Conservation (phyloP, 2,797 vertebrate species). For the Sarcophilus harrisii region DNA sequence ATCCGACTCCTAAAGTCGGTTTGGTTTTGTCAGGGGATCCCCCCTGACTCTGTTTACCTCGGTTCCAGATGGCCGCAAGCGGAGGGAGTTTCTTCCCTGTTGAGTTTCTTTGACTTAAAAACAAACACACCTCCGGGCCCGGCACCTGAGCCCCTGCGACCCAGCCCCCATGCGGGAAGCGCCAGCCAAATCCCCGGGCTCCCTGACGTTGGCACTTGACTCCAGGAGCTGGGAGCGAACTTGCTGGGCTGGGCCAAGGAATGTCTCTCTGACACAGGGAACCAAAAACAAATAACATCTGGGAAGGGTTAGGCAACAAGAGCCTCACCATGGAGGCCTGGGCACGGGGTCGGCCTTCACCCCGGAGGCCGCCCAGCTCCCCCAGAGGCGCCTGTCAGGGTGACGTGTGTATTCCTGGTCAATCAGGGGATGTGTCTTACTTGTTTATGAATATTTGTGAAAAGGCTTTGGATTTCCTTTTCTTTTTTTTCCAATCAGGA, state of each 20-base stretch:
- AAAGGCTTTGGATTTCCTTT: neutral
- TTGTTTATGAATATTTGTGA: neutral
- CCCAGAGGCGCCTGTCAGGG: neutral
- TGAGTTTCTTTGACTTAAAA: neutral
- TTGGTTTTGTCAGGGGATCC: neutral
- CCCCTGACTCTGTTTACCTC: neutral
- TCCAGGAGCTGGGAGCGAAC: neutral
- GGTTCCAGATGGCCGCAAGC: neutral
- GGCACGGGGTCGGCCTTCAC: neutral
- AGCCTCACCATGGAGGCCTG: neutral
- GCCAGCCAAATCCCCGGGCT: neutral
- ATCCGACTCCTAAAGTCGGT: neutral
- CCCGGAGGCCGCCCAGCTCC: neutral
- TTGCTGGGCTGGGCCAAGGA: neutral
- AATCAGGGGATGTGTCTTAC: neutral
- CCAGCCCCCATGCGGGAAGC: neutral
- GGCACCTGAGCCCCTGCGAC: neutral
- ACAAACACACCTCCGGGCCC: neutral
- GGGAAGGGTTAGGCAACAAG: neutral
- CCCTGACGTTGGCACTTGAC: neutral
- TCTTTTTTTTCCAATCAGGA: neutral
- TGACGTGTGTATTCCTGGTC: too few relatives aligned
- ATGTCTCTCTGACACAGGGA: neutral
- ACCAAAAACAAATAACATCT: neutral
- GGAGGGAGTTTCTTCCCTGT: neutral